These are phyloP conservation scores for Catalaphyllia jardinei DNA, from an alignment of 64 coral and sea anemone species.

Conservation along the genomic window DNA sequence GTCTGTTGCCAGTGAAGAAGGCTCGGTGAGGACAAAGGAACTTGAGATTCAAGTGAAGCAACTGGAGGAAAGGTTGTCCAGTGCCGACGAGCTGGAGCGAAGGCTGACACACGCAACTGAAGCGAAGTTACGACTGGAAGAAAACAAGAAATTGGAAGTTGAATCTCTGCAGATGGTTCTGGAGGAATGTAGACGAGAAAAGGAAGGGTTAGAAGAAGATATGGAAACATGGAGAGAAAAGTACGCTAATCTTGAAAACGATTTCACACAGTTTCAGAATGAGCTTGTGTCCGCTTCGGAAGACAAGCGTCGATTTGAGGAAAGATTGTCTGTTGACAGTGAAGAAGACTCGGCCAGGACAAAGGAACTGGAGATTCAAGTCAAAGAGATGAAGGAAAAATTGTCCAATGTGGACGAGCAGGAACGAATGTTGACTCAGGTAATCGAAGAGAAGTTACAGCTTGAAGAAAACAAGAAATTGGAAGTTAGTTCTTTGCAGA, in stretches of 20 bases:
- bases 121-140: background rate
- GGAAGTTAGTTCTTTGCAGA: background rate
- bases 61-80: no score
- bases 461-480: background rate
- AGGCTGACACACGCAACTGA: no score
- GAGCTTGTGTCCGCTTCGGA: background rate
- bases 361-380: background rate
- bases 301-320: background rate
- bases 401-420: background rate
- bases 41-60: no score
- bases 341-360: background rate
- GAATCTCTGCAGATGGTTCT: background rate
- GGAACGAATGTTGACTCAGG: background rate
- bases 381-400: background rate
- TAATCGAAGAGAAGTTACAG: background rate
- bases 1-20: background rate
- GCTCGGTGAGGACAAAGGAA: no score
- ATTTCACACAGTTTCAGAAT: background rate
- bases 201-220: background rate
- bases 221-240: background rate
- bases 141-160: background rate
- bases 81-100: no score
- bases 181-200: background rate
- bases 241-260: background rate
- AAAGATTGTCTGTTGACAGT: background rate